These are phyloP conservation scores for Seriola rivoliana DNA, from an alignment of 2,113 vertebrate genomes.

Conservation along the genomic window DNA sequence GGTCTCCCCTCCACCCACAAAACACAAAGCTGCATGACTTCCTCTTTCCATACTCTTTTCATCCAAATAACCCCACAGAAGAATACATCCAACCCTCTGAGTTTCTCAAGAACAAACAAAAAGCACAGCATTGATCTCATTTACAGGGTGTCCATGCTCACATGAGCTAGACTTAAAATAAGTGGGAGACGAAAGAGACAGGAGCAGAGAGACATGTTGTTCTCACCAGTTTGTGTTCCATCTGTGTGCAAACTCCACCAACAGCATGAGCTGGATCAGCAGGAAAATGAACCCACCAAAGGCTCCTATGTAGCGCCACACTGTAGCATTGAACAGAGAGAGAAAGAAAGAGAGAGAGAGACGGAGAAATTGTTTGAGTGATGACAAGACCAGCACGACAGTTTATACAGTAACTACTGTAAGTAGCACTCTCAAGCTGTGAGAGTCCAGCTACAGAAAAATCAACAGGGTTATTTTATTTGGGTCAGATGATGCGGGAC, in stretches of 20 bases:
- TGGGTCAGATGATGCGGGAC: background rate
- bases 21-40: constrained; percentile 32
- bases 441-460: background rate
- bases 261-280: constrained; percentile 92
- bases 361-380: background rate
- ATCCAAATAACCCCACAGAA: constrained; percentile 5
- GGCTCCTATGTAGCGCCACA: constrained; percentile 94
- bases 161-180: background rate
- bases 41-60: constrained; percentile 7
- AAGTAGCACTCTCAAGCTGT: background rate
- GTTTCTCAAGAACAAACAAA: constrained; percentile 21
- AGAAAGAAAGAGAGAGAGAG: background rate
- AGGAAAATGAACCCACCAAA: constrained; percentile 90
- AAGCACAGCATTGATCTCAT: constrained; percentile 4
- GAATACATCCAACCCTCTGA: constrained; percentile 11
- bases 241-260: constrained; percentile 97
- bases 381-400: background rate
- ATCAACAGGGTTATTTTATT: background rate
- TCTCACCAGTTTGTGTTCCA: constrained; percentile 99
- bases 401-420: background rate
- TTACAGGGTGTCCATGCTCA: background rate
- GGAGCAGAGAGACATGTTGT: constrained; percentile 7
- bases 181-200: background rate
- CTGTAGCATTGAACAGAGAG: constrained; percentile 75
- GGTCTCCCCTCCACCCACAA: constrained; percentile 5